Percentiles rank a stretch among this genome's conserved stretches.
phyloP scores from a whole-genome alignment of 2,797 vertebrate genomes.

The Micrastur ruficollis region DNA sequence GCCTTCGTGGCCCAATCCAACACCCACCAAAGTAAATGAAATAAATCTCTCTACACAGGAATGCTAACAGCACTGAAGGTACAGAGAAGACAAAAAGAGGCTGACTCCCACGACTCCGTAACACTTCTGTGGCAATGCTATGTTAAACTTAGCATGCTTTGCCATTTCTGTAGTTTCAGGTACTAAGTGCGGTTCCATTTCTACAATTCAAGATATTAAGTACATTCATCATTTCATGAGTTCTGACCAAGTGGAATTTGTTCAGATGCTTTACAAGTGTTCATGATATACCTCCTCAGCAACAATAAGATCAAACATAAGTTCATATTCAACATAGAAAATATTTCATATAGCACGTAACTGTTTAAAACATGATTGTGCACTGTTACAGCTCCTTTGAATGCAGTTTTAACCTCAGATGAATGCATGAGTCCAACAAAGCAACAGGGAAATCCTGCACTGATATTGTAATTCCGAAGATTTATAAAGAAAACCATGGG shows the following conservation, averaged over 20 bases:
- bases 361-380: background rate
- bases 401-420: background rate
- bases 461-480: background rate
- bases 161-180: background rate
- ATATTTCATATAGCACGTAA: background rate
- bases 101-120: background rate
- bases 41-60: background rate
- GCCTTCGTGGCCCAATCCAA: background rate
- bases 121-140: background rate
- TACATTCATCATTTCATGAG: background rate
- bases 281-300: background rate
- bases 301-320: background rate
- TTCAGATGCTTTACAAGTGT: background rate
- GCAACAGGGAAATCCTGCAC: background rate
- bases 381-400: background rate
- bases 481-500: background rate
- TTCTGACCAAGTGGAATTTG: background rate
- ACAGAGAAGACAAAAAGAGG: background rate
- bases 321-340: background rate
- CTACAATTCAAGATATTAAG: background rate
- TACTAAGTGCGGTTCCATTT: background rate
- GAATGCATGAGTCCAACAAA: background rate
- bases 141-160: background rate
- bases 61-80: background rate
- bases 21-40: background rate